These are phyloP conservation scores for Euplexia lucipara DNA, from an alignment of 2,888 invertebrate species.

Conservation along the genomic window DNA sequence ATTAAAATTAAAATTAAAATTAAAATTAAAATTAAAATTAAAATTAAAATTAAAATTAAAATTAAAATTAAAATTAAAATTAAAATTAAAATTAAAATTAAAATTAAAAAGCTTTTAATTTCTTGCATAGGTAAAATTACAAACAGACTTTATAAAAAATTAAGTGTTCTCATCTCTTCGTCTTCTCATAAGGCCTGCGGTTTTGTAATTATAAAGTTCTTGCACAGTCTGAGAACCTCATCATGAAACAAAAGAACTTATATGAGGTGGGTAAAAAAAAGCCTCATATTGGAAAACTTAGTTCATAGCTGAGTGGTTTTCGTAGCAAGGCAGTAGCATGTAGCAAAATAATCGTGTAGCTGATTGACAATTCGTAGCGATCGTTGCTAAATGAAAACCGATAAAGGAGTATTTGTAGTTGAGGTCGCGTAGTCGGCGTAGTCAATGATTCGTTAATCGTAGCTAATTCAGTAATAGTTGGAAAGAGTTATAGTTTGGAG, in stretches of 20 bases:
- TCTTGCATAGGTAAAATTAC: too few relatives aligned
- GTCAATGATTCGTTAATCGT: neutral
- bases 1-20: too few relatives aligned
- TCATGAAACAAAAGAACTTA: slow-evolving; percentile 4
- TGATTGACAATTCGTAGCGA: slow-evolving; percentile 3
- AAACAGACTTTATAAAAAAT: too few relatives aligned
- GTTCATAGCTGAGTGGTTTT: neutral
- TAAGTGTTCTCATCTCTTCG: too few relatives aligned
- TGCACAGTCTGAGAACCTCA: slow-evolving; percentile 11
- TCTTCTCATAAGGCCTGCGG: slow-evolving; percentile 3
- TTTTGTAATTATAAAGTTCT: slow-evolving; percentile 28
- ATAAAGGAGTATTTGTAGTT: slow-evolving; percentile 10
- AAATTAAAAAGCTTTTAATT: too few relatives aligned
- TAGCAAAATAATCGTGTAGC: slow-evolving; percentile 1
- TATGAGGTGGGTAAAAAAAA: neutral
- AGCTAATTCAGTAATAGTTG: slow-evolving; percentile 5
- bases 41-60: too few relatives aligned
- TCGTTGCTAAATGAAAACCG: slow-evolving; percentile 19
- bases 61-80: too few relatives aligned
- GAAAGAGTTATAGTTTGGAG: neutral
- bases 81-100: too few relatives aligned
- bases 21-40: too few relatives aligned
- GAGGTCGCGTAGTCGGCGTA: neutral
- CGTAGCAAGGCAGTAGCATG: too few relatives aligned
- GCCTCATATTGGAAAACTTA: slow-evolving; percentile 6